A percentile compares a stretch with the other conserved stretches of the same genome.
These are phyloP conservation scores for Anguilla pacifica DNA, from an alignment of 2,797 vertebrate species.

Conservation along the genomic window DNA sequence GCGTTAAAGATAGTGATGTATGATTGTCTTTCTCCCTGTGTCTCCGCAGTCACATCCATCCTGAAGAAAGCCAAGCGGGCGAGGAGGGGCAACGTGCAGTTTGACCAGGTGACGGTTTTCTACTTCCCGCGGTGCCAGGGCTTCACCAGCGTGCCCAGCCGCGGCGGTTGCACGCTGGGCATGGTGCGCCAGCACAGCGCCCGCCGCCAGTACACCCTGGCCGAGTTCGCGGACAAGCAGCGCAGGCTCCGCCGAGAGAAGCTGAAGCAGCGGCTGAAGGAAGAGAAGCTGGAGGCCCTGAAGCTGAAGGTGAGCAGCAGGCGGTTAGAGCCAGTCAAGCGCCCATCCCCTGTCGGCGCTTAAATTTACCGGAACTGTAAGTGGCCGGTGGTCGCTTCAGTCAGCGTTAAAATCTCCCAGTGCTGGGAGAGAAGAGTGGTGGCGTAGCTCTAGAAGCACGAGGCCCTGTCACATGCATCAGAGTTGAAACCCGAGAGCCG, in stretches of 20 bases:
- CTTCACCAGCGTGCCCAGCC: constrained; percentile 94
- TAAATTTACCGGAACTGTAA: background rate
- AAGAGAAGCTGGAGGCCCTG: constrained; percentile 87
- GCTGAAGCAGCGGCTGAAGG: constrained; percentile 81
- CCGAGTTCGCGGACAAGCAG: constrained; percentile 88
- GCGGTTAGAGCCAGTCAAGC: background rate
- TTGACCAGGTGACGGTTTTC: constrained; percentile 91
- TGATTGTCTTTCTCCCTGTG: constrained; percentile 10
- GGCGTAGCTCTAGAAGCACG: background rate
- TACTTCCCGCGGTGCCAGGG: constrained; percentile 97
- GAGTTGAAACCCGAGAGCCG: constrained; percentile 1
- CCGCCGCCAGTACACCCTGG: constrained; percentile 81
- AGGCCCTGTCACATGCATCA: background rate
- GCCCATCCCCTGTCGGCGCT: background rate
- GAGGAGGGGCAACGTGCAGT: constrained; percentile 83
- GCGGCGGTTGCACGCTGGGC: constrained; percentile 91
- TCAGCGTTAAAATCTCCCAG: background rate
- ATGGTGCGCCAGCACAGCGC: constrained; percentile 87
- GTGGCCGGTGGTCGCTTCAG: background rate
- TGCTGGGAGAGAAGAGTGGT: background rate
- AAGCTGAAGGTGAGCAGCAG: constrained; percentile 80
- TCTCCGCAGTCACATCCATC: constrained; percentile 82
- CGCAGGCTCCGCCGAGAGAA: constrained; percentile 78
- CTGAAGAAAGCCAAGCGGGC: constrained; percentile 85
- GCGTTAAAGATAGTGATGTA: constrained; percentile 11